Evolutionary conservation across 1,140 invertebrate species (phyloP), one percentile per base, ranked within the genome.

Genomic region (Periplaneta americana): DNA sequence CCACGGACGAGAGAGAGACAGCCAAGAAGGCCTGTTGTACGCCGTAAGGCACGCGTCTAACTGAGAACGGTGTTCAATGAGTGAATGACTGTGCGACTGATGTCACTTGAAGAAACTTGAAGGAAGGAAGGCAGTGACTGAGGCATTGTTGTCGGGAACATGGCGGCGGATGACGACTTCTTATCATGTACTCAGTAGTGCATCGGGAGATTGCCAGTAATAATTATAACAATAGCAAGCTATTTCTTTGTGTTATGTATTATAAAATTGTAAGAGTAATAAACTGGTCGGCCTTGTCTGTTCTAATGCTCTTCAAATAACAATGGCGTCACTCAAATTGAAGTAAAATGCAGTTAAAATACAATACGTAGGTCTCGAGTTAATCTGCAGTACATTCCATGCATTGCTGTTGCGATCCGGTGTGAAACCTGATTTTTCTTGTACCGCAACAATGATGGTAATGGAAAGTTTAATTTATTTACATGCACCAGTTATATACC

Each of bases 21-120:
- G 83, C 82, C 39, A 85, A 84, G 82, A 85, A 84, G 81, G 82
- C 83, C 78, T 86, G 85, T 82, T 86, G 85, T 84, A 84, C 83
- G 74, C 80, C 83, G 22, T 84, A 84, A 83, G 39, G 37, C 34
- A 31, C 39, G 22, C 22, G n/a, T 28, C 35, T 28, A 36, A 34
- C 76, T 78, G 76, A 78, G 28, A n/a, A 36, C 34, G 35, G 34
- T 36, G 18, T 35, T 78, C 28, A 36, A 18, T 36, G 37, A 36
- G 35, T 36, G 34, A 36, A 36, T 34, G 76, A 28, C 15, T 36
- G 34, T 34, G 31, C 28, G 34, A 75, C n/a, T 37, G 76, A 31
- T 39, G 32, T 28, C 4, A 39, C 8, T 28, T 35, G 76, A 78
- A 78, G 34, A 34, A 31, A 78, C 36, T 76, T 31, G 34, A 3